A percentile compares a stretch with the other conserved stretches of the same genome.
phyloP scores from a whole-genome alignment of 1,140 invertebrate species.

The Caenorhabditis inopinata region DNA sequence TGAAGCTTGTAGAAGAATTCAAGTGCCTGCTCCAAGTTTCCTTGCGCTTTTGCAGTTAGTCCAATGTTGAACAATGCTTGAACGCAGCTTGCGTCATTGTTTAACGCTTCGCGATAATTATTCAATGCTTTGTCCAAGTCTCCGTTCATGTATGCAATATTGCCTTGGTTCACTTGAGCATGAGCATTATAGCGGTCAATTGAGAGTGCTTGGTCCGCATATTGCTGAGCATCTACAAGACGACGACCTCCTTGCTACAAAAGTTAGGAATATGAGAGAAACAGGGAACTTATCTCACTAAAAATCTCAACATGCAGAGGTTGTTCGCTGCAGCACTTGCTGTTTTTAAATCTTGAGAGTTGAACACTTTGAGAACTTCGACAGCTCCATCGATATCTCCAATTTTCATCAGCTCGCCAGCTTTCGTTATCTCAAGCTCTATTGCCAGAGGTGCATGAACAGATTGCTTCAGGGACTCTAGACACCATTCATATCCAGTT shows the following conservation, averaged over 20 bases:
- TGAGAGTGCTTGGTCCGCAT: slow-evolving; percentile 76
- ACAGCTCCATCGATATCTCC: slow-evolving; percentile 79
- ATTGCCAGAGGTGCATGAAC: slow-evolving; percentile 78
- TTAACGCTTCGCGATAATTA: slow-evolving; percentile 71
- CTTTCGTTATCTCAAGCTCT: slow-evolving; percentile 90
- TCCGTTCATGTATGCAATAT: slow-evolving; percentile 76
- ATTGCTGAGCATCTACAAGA: slow-evolving; percentile 79
- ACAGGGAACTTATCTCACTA: slow-evolving; percentile 70
- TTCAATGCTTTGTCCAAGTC: slow-evolving; percentile 78
- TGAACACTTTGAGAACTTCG: slow-evolving; percentile 83
- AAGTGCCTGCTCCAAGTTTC: slow-evolving; percentile 75
- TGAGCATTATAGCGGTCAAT: slow-evolving; percentile 79
- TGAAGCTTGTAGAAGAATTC: slow-evolving; percentile 82
- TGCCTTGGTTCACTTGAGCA: slow-evolving; percentile 85
- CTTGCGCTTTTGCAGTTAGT: slow-evolving; percentile 62
- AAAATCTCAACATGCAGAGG: slow-evolving; percentile 82
- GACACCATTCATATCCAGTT: slow-evolving; percentile 73
- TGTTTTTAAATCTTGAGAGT: slow-evolving; percentile 80
- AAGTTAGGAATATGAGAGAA: background rate
- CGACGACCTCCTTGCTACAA: slow-evolving; percentile 71
- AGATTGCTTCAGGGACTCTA: slow-evolving; percentile 75
- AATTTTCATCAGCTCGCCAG: slow-evolving; percentile 82
- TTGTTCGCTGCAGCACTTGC: slow-evolving; percentile 83
- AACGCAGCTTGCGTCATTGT: slow-evolving; percentile 40
- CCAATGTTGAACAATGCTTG: slow-evolving; percentile 89